phyloP scores from a whole-genome alignment of 1,140 invertebrate species.

The Drosophila burlai region DNA sequence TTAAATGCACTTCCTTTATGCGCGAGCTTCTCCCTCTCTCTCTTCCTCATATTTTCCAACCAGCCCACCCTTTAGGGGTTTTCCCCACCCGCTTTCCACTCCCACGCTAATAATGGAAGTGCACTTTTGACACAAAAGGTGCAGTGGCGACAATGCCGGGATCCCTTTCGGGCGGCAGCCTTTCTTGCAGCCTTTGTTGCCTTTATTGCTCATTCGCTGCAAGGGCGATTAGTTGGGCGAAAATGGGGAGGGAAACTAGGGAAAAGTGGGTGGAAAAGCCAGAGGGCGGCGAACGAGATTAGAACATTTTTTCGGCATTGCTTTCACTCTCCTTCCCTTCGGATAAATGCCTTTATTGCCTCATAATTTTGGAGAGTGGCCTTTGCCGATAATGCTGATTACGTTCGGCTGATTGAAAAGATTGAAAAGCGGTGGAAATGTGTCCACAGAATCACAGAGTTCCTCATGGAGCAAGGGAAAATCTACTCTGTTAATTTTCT shows the following conservation, averaged over 20 bases:
- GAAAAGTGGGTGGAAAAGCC: background rate
- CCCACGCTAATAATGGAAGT: slow-evolving; percentile 78
- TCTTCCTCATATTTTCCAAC: slow-evolving; percentile 34
- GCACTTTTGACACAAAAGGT: slow-evolving; percentile 83
- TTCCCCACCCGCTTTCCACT: background rate
- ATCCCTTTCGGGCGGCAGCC: slow-evolving; percentile 6
- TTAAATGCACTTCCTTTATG: slow-evolving; percentile 83
- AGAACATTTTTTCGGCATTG: slow-evolving; percentile 76
- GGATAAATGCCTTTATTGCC: slow-evolving; percentile 58
- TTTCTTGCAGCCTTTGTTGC: slow-evolving; percentile 30
- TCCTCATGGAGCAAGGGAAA: background rate
- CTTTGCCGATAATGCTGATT: slow-evolving; percentile 53
- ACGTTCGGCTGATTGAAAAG: slow-evolving; percentile 31
- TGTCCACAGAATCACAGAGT: background rate
- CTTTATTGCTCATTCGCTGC: slow-evolving; percentile 80
- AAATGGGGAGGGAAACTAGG: background rate
- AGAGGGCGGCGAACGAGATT: slow-evolving; percentile 58
- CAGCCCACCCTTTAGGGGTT: too few species aligned
- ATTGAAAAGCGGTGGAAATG: slow-evolving; percentile 1
- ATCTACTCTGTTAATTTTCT: background rate
- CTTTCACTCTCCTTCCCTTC: slow-evolving; percentile 23
- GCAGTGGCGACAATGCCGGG: slow-evolving; percentile 69
- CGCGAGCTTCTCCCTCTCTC: slow-evolving; percentile 17
- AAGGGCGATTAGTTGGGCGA: slow-evolving; percentile 64
- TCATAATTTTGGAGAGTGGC: slow-evolving; percentile 67